Conservation (phyloP, 2,888 invertebrate species). For the Mactromeris polynyma region DNA sequence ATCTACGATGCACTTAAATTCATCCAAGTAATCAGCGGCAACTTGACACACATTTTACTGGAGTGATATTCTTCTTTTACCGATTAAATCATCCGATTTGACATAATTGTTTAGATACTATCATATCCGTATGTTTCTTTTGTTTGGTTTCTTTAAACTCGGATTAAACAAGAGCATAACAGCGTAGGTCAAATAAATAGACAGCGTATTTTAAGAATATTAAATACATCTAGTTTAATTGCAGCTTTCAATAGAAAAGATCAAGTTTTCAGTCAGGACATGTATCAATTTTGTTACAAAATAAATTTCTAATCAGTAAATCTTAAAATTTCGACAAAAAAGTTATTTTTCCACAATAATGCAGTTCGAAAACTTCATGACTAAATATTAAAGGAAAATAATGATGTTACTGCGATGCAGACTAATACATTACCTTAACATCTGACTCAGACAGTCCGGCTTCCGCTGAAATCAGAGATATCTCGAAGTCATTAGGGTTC, state of each 20-base stretch:
- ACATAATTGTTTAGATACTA: not conserved
- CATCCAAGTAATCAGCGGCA: not conserved
- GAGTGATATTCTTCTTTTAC: not conserved
- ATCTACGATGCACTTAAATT: not conserved
- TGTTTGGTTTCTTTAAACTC: not conserved
- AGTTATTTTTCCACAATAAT: too few species aligned
- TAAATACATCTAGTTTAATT: not conserved
- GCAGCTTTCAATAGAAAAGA: not conserved
- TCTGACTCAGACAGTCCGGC: slow-evolving; percentile 88
- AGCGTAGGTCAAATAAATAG: not conserved
- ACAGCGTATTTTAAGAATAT: not conserved
- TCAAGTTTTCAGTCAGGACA: not conserved
- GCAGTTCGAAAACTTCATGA: too few species aligned
- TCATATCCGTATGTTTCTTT: not conserved
- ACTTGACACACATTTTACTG: not conserved
- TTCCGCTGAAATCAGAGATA: slow-evolving; percentile 89
- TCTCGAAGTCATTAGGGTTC: slow-evolving; percentile 88
- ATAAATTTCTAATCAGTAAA: too few species aligned
- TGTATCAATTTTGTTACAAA: not conserved
- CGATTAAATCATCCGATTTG: not conserved
- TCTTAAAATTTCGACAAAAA: too few species aligned
- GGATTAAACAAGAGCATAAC: not conserved
- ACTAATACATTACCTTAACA: slow-evolving; percentile 87
- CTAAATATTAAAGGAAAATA: too few species aligned
- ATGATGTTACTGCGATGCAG: too few species aligned